Evolutionary conservation across 1,140 invertebrate species (phyloP).

Genomic region (Eulimnadia texana): DNA sequence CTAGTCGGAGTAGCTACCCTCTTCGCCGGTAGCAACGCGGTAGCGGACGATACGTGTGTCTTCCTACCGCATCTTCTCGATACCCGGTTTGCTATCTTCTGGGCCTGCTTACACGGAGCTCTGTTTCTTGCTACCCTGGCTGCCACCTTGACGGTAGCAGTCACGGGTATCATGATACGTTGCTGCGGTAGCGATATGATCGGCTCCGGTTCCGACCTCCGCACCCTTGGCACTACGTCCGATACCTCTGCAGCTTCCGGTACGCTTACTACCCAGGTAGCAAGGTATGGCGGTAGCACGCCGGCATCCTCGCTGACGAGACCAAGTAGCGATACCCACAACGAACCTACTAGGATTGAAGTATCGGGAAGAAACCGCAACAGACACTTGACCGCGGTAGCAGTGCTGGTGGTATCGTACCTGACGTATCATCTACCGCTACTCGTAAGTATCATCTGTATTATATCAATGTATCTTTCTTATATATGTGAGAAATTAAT

Average conservation of each 20-base stretch:
- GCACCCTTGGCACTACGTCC: constrained; percentile 17
- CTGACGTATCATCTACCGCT: constrained; percentile 39
- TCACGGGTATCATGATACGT: constrained; percentile 12
- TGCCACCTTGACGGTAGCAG: constrained; percentile 21
- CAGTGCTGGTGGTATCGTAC: constrained; percentile 35
- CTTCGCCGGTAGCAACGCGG: constrained; percentile 19
- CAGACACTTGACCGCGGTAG: constrained; percentile 33
- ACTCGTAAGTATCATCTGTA: constrained; percentile 32
- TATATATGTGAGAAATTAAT: too few species aligned
- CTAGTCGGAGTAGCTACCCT: constrained; percentile 31
- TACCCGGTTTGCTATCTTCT: constrained; percentile 34
- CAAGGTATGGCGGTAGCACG: not conserved
- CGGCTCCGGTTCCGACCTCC: constrained; percentile 11
- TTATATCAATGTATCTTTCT: not conserved
- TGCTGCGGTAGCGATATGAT: not conserved
- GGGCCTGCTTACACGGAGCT: constrained; percentile 32
- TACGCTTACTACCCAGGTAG: constrained; percentile 12
- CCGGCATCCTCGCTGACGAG: not conserved
- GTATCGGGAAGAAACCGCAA: constrained; percentile 15
- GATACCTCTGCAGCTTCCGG: constrained; percentile 18
- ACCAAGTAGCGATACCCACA: not conserved
- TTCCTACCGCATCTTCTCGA: constrained; percentile 34
- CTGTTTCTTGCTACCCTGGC: constrained; percentile 29
- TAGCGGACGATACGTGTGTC: constrained; percentile 24
- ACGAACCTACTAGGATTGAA: not conserved